phyloP scores from a whole-genome alignment of 1,140 invertebrate genomes.

The Metaphire vulgaris region DNA sequence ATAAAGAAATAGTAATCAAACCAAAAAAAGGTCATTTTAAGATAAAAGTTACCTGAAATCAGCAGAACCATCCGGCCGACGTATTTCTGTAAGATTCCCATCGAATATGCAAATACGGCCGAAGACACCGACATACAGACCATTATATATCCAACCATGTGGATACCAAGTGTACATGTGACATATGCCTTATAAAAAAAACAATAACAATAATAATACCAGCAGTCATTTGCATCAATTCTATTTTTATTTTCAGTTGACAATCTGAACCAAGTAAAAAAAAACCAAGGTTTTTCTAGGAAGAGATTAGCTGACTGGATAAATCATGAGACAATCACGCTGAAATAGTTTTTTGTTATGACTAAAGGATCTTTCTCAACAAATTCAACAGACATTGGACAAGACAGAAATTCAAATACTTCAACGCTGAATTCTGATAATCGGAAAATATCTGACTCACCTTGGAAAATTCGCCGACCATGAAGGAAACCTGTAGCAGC shows the following conservation, averaged over 20 bases:
- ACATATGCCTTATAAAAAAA: slow-evolving; percentile 39
- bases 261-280: too few species aligned
- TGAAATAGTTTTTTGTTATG: too few species aligned
- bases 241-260: too few species aligned
- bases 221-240: too few species aligned
- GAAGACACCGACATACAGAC: slow-evolving; percentile 29
- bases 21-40: not conserved
- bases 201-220: not conserved
- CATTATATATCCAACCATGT: slow-evolving; percentile 45
- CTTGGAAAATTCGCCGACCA: slow-evolving; percentile 35
- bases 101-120: slow-evolving; percentile 9
- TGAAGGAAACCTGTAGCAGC: slow-evolving; percentile 33
- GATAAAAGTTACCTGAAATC: not conserved
- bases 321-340: too few species aligned
- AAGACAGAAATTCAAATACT: too few species aligned
- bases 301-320: too few species aligned
- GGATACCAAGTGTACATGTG: slow-evolving; percentile 41
- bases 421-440: too few species aligned
- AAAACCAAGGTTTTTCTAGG: too few species aligned
- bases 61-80: slow-evolving; percentile 9
- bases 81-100: slow-evolving; percentile 8
- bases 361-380: too few species aligned
- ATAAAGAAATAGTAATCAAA: not conserved
- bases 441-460: too few species aligned
- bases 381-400: too few species aligned